Evolutionary conservation across 2,888 invertebrate genomes (phyloP), one percentile per base, ranked within the genome.

Genomic region (Arrhopalites spinosus): DNA sequence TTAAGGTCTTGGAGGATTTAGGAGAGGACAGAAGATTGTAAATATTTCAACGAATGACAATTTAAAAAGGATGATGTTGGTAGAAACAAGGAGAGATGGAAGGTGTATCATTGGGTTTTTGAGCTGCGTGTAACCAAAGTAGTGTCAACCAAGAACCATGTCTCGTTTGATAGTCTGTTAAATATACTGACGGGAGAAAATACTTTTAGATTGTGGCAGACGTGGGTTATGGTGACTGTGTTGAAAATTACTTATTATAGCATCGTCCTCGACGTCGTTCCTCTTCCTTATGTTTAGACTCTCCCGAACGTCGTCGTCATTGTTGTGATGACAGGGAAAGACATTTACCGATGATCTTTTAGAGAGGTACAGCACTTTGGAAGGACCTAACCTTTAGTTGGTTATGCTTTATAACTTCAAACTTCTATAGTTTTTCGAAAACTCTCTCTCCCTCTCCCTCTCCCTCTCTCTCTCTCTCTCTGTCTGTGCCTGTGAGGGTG

Each of bases 281-380:
- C 27, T 29, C 43, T 63, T 25, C 17, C 56, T 56, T 23, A 8
- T 23, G n/a, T 56, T n/a, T n/a, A n/a, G n/a, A n/a, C n/a, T n/a
- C n/a, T n/a, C n/a, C n/a, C n/a, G n/a, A n/a, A n/a, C n/a, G n/a
- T n/a, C n/a, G n/a, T n/a, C 15, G 64, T 64, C 64, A 64, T 30
- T 70, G 20, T 53, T 59, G 36, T 70, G 56, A 70, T 56, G 56
- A 70, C 70, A 70, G 53, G 69, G 53, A 47, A 8, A 50, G 68
- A 47, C 68, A 68, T 68, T 61, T 61, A 25, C 29, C 3, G 23
- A 61, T 27, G 29, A 23, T 61, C 61, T 29, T 61, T 29, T n/a
- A n/a, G n/a, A 61, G 20, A 61, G 61, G 61, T 25, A 5, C 23
- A n/a, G 25, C 61, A 23, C 11, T 23, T 11, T 56, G 56, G 15